These are phyloP conservation scores for Planococcus citri DNA, from an alignment of 1,140 invertebrate species.

Conservation along the genomic window DNA sequence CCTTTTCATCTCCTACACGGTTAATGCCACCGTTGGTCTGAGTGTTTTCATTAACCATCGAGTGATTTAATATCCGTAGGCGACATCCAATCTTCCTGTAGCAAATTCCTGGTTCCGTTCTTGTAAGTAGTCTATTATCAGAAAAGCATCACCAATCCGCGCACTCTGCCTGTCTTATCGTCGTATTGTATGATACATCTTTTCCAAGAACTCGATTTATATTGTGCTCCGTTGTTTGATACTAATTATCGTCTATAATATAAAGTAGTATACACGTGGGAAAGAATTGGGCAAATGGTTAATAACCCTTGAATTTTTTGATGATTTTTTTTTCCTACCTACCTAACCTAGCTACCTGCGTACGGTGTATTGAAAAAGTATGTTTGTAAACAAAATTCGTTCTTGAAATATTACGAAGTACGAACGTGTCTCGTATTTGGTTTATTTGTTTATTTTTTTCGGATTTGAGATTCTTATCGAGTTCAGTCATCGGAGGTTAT, in stretches of 20 bases:
- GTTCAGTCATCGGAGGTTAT: too few species aligned
- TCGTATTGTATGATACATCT: background rate
- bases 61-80: constrained; percentile 13
- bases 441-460: too few species aligned
- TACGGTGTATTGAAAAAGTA: too few species aligned
- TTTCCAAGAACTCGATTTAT: constrained; percentile 16
- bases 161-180: background rate
- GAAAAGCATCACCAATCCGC: background rate
- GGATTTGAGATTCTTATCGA: too few species aligned
- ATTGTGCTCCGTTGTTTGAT: background rate
- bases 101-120: constrained; percentile 19
- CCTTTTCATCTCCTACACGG: background rate
- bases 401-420: too few species aligned
- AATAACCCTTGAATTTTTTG: background rate
- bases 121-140: background rate
- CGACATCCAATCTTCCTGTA: constrained; percentile 19
- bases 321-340: too few species aligned
- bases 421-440: too few species aligned
- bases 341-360: too few species aligned
- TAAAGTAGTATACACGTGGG: background rate
- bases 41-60: background rate
- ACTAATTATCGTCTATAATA: background rate
- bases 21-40: constrained; percentile 5
- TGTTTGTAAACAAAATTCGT: too few species aligned
- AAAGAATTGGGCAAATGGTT: constrained; percentile 3